phyloP scores from a whole-genome alignment of 37 sponge, comb jelly and placozoan genomes.

The Crambe crambe region DNA sequence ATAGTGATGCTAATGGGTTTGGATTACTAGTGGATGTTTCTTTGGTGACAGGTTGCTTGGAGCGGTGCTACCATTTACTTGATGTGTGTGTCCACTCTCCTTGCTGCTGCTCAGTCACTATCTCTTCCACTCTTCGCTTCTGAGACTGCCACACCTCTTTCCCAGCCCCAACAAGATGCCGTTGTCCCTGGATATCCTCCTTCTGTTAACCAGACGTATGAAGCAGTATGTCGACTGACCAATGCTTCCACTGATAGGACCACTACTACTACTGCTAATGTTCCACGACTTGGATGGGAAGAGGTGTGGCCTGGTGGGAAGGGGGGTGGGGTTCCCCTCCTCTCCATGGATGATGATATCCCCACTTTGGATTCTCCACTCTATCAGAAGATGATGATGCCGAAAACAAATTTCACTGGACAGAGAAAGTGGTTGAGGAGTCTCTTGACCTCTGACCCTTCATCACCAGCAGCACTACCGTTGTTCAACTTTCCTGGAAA shows the following conservation, averaged over 20 bases:
- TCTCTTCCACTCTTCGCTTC: not conserved
- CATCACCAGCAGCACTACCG: no score
- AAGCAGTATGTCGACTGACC: no score
- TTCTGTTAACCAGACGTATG: no score
- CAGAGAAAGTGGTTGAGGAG: not conserved
- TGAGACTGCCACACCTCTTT: not conserved
- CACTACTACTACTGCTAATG: not conserved
- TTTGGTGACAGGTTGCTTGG: conserved; percentile 42
- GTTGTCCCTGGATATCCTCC: no score
- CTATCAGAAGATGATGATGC: no score
- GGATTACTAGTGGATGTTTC: no score
- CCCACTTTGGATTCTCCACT: no score
- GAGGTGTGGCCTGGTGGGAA: not conserved
- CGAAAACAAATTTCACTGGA: no score
- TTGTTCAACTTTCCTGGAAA: no score
- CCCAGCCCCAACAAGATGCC: not conserved
- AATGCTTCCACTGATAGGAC: no score
- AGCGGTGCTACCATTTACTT: conserved; percentile 54
- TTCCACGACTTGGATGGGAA: not conserved
- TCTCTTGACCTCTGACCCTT: not conserved
- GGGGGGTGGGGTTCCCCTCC: no score
- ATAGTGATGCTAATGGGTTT: no score
- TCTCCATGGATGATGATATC: not conserved
- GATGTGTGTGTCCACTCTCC: conserved; percentile 65
- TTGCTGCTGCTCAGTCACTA: conserved; percentile 45